These are phyloP conservation scores for Passer montanus DNA, from an alignment of 2,113 vertebrate genomes.

Conservation along the genomic window DNA sequence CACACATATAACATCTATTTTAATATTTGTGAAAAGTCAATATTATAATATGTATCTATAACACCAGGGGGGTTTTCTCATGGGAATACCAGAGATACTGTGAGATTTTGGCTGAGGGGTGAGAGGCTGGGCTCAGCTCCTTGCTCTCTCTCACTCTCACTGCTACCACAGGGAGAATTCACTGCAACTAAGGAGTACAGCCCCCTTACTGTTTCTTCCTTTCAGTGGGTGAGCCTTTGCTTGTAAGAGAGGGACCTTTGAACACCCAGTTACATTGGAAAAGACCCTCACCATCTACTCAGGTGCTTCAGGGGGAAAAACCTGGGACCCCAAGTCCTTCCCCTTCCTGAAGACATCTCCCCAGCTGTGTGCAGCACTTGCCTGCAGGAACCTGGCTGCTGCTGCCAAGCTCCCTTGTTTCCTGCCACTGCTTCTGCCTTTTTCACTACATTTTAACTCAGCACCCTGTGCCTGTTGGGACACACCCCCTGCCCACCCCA, in stretches of 20 bases:
- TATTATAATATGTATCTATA: neutral
- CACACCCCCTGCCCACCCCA: too few relatives aligned
- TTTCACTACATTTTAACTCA: neutral
- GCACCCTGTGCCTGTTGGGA: accelerated
- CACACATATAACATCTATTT: neutral
- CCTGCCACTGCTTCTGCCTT: accelerated
- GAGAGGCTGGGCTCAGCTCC: neutral
- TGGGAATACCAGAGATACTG: neutral
- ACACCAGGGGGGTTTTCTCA: neutral
- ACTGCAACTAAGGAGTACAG: neutral
- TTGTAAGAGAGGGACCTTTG: neutral
- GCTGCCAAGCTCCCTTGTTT: neutral
- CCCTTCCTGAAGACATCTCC: neutral
- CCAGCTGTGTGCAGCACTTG: too few relatives aligned
- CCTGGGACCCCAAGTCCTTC: too few relatives aligned
- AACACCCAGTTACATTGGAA: neutral
- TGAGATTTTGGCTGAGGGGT: neutral
- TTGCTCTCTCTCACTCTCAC: accelerated
- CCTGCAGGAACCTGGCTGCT: accelerated
- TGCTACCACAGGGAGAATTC: neutral
- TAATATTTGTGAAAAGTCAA: neutral
- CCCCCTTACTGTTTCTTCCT: neutral
- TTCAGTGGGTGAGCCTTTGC: neutral
- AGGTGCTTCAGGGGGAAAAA: neutral
- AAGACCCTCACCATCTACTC: neutral